A percentile compares a stretch with the other conserved stretches of the same genome.
These are phyloP conservation scores for Solea senegalensis DNA, from an alignment of 2,113 vertebrate genomes.

Conservation along the genomic window DNA sequence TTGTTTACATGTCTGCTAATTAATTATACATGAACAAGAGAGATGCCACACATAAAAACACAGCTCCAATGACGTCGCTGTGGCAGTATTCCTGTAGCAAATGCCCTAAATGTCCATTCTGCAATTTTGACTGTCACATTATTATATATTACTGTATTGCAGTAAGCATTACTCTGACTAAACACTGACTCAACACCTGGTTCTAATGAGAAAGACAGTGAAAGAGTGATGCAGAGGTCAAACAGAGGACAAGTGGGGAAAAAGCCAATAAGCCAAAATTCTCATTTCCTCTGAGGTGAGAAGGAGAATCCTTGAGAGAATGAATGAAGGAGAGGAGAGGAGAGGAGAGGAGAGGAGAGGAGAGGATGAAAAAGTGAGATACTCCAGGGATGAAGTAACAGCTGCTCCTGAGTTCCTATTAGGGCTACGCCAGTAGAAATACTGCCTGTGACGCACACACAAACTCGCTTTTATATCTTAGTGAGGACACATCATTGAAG, in stretches of 20 bases:
- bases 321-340: not conserved
- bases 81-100: not conserved
- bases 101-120: too few species aligned
- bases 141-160: too few species aligned
- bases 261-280: conserved; percentile 68
- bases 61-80: not conserved
- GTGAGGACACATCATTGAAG: not conserved
- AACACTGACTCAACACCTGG: too few species aligned
- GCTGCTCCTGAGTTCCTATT: conserved; percentile 51
- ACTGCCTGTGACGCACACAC: not conserved
- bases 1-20: too few species aligned
- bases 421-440: conserved; percentile 18
- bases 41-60: too few species aligned
- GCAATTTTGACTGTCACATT: too few species aligned
- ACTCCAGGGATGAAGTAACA: conserved; percentile 13
- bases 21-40: too few species aligned
- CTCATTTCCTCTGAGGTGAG: conserved; percentile 67
- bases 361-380: not conserved
- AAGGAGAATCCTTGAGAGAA: conserved; percentile 33
- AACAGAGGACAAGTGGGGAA: conserved; percentile 61
- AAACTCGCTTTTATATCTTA: accelerated
- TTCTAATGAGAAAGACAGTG: conserved; percentile 14
- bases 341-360: not conserved
- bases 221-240: conserved; percentile 56
- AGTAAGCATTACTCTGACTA: too few species aligned